Percentiles rank a stretch among this genome's conserved stretches.
Evolutionary conservation across 2,888 invertebrate genomes (phyloP).

Genomic region (Cistogaster globosa): DNA sequence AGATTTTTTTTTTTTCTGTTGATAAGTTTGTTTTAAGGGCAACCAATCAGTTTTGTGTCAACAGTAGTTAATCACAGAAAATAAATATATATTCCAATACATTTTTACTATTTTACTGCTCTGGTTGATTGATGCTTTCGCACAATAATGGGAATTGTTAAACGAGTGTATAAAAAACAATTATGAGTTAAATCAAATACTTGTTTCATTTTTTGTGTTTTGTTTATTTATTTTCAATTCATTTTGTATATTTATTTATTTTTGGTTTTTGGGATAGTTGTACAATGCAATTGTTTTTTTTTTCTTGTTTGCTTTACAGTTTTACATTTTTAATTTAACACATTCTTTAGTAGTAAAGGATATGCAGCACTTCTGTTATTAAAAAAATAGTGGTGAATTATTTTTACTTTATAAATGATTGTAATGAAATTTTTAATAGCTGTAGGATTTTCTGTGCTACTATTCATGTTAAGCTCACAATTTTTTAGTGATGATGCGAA

Average conservation of each 20-base stretch:
- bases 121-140: background rate
- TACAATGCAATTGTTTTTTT: too few species aligned
- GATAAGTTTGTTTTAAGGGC: slow-evolving; percentile 32
- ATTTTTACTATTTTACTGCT: slow-evolving; percentile 2
- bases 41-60: slow-evolving; percentile 42
- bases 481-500: too few species aligned
- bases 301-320: too few species aligned
- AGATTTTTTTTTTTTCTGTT: background rate
- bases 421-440: too few species aligned
- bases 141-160: slow-evolving; percentile 7
- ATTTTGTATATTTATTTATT: background rate
- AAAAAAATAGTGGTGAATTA: too few species aligned
- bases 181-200: slow-evolving; percentile 37
- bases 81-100: slow-evolving; percentile 21
- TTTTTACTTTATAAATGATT: too few species aligned
- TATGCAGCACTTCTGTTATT: too few species aligned
- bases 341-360: too few species aligned
- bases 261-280: background rate
- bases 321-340: too few species aligned
- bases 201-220: background rate
- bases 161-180: slow-evolving; percentile 24
- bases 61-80: slow-evolving; percentile 19
- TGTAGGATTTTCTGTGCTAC: too few species aligned
- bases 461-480: too few species aligned
- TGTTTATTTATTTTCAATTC: background rate